Percentiles rank a stretch among this genome's conserved stretches.
Evolutionary conservation across 2,113 vertebrate species (phyloP).

Genomic region (Syngnathus scovelli): DNA sequence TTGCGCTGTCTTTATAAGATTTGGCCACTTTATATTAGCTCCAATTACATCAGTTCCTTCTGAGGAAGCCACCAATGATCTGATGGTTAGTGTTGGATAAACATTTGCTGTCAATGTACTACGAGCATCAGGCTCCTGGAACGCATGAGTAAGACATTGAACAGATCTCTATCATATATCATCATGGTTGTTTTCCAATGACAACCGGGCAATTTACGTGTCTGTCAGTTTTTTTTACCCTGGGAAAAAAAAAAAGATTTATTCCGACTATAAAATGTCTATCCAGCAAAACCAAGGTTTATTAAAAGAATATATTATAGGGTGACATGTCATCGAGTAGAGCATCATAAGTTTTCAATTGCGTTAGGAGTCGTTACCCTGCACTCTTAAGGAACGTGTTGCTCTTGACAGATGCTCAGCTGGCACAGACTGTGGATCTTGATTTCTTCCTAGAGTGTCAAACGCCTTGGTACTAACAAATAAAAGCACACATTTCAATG

Average conservation of each 20-base stretch:
- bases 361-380: neutral
- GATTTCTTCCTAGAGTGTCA: neutral
- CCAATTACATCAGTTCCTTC: constrained; percentile 23
- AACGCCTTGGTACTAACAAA: constrained; percentile 14
- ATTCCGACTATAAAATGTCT: constrained; percentile 34
- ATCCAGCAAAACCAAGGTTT: constrained; percentile 27
- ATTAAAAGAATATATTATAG: constrained; percentile 6
- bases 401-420: neutral
- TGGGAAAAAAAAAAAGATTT: constrained; percentile 16
- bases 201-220: constrained; percentile 14
- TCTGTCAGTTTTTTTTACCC: constrained; percentile 17
- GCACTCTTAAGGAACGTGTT: neutral
- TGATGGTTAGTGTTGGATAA: constrained; percentile 16
- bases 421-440: no score
- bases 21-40: constrained; percentile 19
- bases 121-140: constrained; percentile 11
- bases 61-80: constrained; percentile 6
- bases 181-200: constrained; percentile 2
- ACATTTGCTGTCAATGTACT: constrained; percentile 12
- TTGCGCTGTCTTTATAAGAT: constrained; percentile 19
- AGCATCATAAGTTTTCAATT: constrained; percentile 9
- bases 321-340: constrained; percentile 21
- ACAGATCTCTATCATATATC: constrained; percentile 19
- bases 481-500: constrained; percentile 25
- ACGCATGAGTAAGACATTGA: constrained; percentile 11